phyloP scores from a whole-genome alignment of 2,113 vertebrate species.

The Antechinus stuartii region DNA sequence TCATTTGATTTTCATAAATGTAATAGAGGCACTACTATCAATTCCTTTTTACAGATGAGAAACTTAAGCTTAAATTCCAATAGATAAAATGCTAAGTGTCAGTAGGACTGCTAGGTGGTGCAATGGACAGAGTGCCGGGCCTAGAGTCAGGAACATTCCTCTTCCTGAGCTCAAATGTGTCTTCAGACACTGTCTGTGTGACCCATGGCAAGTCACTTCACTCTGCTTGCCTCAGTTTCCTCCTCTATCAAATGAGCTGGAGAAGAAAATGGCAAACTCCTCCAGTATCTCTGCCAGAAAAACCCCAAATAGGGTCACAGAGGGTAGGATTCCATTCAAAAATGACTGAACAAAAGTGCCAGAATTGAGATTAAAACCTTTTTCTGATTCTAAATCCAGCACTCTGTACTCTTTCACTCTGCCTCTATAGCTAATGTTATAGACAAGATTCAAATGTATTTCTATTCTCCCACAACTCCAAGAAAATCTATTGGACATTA shows the following conservation, averaged over 20 bases:
- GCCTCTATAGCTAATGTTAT: background rate
- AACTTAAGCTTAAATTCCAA: background rate
- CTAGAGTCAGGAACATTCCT: background rate
- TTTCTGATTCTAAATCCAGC: background rate
- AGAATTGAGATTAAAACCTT: too few species aligned
- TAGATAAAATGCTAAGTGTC: background rate
- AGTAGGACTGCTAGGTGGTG: background rate
- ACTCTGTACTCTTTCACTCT: background rate
- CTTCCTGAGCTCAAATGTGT: too few species aligned
- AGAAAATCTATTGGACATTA: background rate
- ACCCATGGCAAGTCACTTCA: too few species aligned
- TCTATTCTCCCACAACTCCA: conserved; percentile 10
- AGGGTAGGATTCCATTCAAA: background rate
- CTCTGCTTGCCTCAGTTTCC: background rate
- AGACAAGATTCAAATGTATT: background rate
- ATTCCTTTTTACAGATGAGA: background rate
- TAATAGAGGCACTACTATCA: background rate
- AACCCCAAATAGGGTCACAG: background rate
- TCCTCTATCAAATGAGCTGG: background rate
- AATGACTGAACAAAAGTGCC: too few species aligned
- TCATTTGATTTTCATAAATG: background rate
- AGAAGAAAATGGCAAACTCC: background rate
- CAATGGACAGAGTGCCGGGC: background rate
- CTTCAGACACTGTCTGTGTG: too few species aligned
- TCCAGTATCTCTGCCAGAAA: background rate